Base-by-base conservation (phyloP, 2,888 invertebrate species). In the Orthosia incerta region DNA sequence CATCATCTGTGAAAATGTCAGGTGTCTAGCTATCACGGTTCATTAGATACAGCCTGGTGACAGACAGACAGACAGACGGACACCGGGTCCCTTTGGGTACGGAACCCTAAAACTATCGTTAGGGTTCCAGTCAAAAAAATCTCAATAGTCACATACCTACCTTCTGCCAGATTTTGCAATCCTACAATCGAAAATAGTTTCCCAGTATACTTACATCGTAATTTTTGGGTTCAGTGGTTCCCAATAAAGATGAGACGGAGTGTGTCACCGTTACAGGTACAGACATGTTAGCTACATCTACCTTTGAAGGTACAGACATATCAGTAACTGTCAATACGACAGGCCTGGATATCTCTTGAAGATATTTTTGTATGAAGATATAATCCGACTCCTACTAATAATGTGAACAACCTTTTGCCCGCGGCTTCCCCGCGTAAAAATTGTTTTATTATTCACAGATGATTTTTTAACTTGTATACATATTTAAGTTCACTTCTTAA, bases 221-320 rank as follows among this genome's bases (percentile, higher is more conserved):
- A 84, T 87, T 87, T 86, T 78, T 77, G 85, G 86, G 85, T 83
- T 87, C 87, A 86, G 45, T 87, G 87, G 50, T 51, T 80, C 26
- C 74, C 55, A 74, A 81, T 76, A 73, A 61, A 62, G 53, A 76
- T 64, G 59, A 62, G 75, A 67, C 45, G 39, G 26, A 15, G 26
- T 61, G n/a, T 84, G 84, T 69, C 74, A 74, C 23, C 48, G 23
- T 64, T 46, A 63, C 55, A 71, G 66, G 63, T 55, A 75, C 71
- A 53, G 20, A 18, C 46, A 63, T 59, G 59, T 60, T 26, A 45
- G 7, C 13, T 20, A 51, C 67, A 62, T 50, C 60, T 61, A 23
- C 55, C 60, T 74, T 79, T 71, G 69, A 68, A 76, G 65, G 20
- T 56, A 31, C 55, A 59, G 2, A 55, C 18, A 56, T 59, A 48